phyloP scores from a whole-genome alignment of 1,140 invertebrate species.

The Nasonia giraulti region DNA sequence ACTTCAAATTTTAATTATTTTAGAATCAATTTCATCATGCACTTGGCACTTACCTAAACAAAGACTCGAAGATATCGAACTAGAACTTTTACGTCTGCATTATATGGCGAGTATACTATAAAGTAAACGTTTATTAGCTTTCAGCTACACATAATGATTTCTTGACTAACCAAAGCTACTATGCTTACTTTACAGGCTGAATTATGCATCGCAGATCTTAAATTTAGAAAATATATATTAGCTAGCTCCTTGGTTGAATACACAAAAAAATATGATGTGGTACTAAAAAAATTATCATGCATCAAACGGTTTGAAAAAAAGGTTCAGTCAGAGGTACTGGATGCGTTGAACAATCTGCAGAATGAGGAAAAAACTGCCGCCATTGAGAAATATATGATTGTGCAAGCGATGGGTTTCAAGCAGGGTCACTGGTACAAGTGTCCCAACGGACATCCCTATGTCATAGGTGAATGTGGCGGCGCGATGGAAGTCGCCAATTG shows the following conservation, averaged over 20 bases:
- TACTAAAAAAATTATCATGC: not conserved
- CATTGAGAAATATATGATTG: not conserved
- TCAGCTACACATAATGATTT: too few species aligned
- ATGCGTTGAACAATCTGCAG: too few species aligned
- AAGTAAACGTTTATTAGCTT: too few species aligned
- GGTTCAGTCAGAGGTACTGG: too few species aligned
- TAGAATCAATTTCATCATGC: not conserved
- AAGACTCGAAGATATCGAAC: not conserved
- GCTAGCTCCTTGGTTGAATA: not conserved
- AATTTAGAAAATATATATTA: not conserved
- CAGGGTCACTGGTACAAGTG: not conserved
- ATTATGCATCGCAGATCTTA: not conserved
- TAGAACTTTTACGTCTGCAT: not conserved
- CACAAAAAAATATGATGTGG: not conserved
- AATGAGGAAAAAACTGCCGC: too few species aligned
- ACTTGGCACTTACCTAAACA: not conserved
- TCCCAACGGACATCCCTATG: not conserved
- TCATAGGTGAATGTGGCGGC: not conserved
- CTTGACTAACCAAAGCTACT: too few species aligned
- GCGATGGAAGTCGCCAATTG: not conserved
- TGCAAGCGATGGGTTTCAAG: constrained; percentile 5
- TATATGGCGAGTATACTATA: not conserved
- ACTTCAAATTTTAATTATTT: too few species aligned
- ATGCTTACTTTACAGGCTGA: not conserved
- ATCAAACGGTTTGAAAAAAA: too few species aligned